These are phyloP conservation scores for Nomia melanderi DNA, from an alignment of 1,140 invertebrate genomes.

Conservation along the genomic window DNA sequence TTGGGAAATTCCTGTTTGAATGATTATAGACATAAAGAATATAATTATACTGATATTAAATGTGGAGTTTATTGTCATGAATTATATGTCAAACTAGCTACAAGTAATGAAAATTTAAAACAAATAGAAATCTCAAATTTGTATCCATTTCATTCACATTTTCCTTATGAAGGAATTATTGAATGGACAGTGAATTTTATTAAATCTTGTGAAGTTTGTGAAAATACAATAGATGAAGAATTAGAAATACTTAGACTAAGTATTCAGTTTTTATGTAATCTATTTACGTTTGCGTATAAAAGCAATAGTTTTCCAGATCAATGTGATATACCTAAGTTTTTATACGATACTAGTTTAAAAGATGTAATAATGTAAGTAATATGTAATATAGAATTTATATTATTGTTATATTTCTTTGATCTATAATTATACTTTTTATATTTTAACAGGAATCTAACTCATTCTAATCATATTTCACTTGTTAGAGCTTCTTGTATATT, in stretches of 20 bases:
- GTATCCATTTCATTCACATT: constrained; percentile 56
- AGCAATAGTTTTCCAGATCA: constrained; percentile 28
- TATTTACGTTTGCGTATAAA: constrained; percentile 62
- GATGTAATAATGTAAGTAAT: constrained; percentile 67
- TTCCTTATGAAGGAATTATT: constrained; percentile 69
- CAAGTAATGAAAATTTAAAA: constrained; percentile 7
- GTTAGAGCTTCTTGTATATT: constrained; percentile 67
- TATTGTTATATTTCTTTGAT: constrained; percentile 2
- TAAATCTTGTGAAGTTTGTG: constrained; percentile 13
- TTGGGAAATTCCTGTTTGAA: constrained; percentile 71
- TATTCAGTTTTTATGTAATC: constrained; percentile 73
- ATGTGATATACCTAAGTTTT: constrained; percentile 35
- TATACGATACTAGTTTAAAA: constrained; percentile 60
- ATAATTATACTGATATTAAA: constrained; percentile 12
- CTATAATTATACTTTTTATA: constrained; percentile 1
- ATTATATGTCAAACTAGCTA: constrained; percentile 42
- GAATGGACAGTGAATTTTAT: constrained; percentile 64
- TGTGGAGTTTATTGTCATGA: constrained; percentile 13
- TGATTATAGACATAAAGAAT: constrained; percentile 53
- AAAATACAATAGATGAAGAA: constrained; percentile 48
- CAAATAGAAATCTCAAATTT: background rate
- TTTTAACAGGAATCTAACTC: constrained; percentile 56
- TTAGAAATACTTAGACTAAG: constrained; percentile 66
- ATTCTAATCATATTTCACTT: constrained; percentile 51
- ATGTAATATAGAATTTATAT: constrained; percentile 15